Percentiles rank a stretch among this genome's conserved stretches.
phyloP scores from a whole-genome alignment of 92 coral and sea anemone species.

The Phenganax subtilis region DNA sequence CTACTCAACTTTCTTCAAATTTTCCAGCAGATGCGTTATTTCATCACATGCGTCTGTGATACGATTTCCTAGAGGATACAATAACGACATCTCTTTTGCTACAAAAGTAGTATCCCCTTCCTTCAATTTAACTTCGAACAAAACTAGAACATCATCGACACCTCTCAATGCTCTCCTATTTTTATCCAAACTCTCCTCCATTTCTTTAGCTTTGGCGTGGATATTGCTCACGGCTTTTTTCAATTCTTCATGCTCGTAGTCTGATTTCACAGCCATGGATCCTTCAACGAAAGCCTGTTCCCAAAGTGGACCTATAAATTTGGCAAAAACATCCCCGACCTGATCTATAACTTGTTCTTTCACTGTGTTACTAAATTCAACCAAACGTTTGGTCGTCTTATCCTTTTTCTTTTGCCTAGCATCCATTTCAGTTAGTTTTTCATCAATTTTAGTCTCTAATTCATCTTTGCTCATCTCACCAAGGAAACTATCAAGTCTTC shows the following conservation, averaged over 20 bases:
- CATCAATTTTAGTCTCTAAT: conserved; percentile 23
- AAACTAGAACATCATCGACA: background rate
- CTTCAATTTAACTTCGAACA: background rate
- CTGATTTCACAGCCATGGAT: background rate
- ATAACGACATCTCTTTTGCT: background rate
- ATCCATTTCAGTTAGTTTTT: conserved; percentile 18
- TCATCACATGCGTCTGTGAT: conserved; percentile 7
- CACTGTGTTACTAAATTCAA: conserved; percentile 7
- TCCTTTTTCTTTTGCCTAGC: background rate
- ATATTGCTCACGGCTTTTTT: background rate
- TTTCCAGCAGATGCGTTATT: background rate
- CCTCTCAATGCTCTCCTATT: conserved; percentile 28
- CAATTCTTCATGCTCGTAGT: conserved; percentile 29
- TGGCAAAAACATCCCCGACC: conserved; percentile 27
- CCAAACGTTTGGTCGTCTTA: background rate
- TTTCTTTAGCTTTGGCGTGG: background rate
- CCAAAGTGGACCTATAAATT: conserved; percentile 33
- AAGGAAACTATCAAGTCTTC: conserved; percentile 4
- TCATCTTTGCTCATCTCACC: conserved; percentile 2
- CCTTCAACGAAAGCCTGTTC: conserved; percentile 11
- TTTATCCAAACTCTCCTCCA: conserved; percentile 14
- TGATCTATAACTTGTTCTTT: conserved; percentile 12
- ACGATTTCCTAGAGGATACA: background rate
- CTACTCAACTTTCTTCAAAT: background rate
- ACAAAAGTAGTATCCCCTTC: background rate